These are phyloP conservation scores for Notodonta dromedarius DNA, from an alignment of 2,888 invertebrate species.

Conservation along the genomic window DNA sequence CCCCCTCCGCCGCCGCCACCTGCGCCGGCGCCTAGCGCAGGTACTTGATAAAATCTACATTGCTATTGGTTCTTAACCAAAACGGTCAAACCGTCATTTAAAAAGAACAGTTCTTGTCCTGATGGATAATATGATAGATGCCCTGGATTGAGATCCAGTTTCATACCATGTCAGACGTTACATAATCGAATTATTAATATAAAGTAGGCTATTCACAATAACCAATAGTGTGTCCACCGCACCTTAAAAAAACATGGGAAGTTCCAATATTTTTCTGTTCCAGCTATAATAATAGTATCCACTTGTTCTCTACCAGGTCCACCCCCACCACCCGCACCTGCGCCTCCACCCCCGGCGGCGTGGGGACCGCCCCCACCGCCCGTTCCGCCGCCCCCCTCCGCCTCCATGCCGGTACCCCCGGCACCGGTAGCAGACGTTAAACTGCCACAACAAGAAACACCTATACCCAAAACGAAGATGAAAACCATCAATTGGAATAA, in stretches of 20 bases:
- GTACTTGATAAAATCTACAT: constrained; percentile 17
- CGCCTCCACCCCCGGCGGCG: constrained; percentile 63
- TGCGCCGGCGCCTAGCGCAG: constrained; percentile 56
- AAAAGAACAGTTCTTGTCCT: too few species aligned
- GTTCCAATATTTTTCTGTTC: too few species aligned
- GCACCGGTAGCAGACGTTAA: constrained; percentile 74
- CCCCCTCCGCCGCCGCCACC: constrained; percentile 83
- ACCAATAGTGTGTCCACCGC: too few species aligned
- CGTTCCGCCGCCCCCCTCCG: constrained; percentile 69
- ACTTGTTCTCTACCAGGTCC: constrained; percentile 20
- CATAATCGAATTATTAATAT: too few species aligned
- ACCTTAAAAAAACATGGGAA: too few species aligned
- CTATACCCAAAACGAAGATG: constrained; percentile 97
- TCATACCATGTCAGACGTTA: too few species aligned
- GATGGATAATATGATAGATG: too few species aligned
- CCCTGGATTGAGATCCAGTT: too few species aligned
- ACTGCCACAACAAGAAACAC: constrained; percentile 95
- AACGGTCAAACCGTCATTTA: too few species aligned
- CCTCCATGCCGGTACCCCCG: constrained; percentile 70
- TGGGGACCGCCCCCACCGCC: constrained; percentile 74
- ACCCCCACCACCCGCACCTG: constrained; percentile 45
- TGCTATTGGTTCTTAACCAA: too few species aligned
- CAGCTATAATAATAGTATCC: too few species aligned
- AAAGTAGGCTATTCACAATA: too few species aligned
- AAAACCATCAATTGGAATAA: constrained; percentile 99